Conservation (phyloP, 2,113 vertebrate genomes). For the Litocranius walleri region DNA sequence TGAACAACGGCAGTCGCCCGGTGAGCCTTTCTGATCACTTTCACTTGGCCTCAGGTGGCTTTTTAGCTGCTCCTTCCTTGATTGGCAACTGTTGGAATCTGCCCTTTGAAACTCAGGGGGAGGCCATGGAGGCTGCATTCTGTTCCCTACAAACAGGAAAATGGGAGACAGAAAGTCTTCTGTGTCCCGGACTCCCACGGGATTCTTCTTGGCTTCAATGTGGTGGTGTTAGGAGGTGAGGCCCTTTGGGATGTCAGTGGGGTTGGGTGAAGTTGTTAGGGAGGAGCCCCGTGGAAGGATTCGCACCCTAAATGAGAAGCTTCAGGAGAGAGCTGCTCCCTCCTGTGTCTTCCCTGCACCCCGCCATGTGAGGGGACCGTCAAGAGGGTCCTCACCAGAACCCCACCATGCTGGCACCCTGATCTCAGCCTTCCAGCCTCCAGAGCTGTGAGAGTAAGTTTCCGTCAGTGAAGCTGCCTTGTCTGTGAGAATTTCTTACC, state of each 20-base stretch:
- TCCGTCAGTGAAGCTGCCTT: not conserved
- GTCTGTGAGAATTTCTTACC: not conserved
- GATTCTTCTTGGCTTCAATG: not conserved
- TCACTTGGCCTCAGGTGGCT: not conserved
- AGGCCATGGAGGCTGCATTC: not conserved
- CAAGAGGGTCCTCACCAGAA: not conserved
- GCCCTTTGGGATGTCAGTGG: not conserved
- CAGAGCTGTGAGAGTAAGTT: not conserved
- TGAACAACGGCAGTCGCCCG: not conserved
- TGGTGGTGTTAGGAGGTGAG: not conserved
- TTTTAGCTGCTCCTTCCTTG: not conserved
- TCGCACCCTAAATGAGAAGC: not conserved
- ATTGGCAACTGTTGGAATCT: not conserved
- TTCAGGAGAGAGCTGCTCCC: not conserved
- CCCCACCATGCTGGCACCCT: not conserved
- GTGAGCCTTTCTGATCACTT: not conserved
- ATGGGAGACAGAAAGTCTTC: not conserved
- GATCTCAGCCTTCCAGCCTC: not conserved
- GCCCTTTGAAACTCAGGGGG: not conserved
- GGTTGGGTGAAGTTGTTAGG: not conserved
- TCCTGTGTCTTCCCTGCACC: not conserved
- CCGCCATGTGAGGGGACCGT: not conserved
- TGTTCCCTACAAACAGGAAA: not conserved
- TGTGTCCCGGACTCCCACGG: accelerated
- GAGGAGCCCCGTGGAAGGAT: not conserved